Percentiles rank a stretch among this genome's conserved stretches.
These are phyloP conservation scores for Gymnarchus niloticus DNA, from an alignment of 2,113 vertebrate species.

Conservation along the genomic window DNA sequence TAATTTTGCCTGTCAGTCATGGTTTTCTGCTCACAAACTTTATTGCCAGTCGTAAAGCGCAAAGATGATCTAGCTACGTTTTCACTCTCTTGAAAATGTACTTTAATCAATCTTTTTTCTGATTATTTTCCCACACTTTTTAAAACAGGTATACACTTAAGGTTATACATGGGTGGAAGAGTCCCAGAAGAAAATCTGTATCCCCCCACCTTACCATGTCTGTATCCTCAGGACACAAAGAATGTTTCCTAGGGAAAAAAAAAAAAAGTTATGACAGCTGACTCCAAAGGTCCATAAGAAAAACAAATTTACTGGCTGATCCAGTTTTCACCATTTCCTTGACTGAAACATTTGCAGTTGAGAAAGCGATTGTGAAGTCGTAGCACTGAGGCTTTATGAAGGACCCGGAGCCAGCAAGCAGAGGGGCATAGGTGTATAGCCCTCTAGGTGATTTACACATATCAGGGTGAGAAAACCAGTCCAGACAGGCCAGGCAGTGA, in stretches of 20 bases:
- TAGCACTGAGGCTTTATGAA: not conserved
- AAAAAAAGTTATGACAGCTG: not conserved
- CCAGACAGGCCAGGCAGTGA: constrained; percentile 34
- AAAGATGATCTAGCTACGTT: not conserved
- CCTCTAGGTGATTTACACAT: constrained; percentile 36
- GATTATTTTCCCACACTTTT: not conserved
- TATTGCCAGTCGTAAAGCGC: not conserved
- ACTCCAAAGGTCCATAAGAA: not conserved
- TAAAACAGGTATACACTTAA: not conserved
- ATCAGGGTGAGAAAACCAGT: constrained; percentile 44
- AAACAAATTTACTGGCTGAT: not conserved
- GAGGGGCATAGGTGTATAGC: not conserved
- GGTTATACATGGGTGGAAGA: not conserved
- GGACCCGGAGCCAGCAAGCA: no score
- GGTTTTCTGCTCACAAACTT: not conserved
- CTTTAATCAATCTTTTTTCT: not conserved
- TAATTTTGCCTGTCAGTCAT: constrained; percentile 7
- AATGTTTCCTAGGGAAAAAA: not conserved
- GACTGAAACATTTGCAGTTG: not conserved
- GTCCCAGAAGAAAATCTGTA: not conserved
- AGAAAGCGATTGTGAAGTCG: not conserved
- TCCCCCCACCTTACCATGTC: not conserved
- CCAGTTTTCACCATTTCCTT: not conserved
- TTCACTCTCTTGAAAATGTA: not conserved
- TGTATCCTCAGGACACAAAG: not conserved